Conservation (phyloP, 2,797 vertebrate species). For the Sandelia bainsii region DNA sequence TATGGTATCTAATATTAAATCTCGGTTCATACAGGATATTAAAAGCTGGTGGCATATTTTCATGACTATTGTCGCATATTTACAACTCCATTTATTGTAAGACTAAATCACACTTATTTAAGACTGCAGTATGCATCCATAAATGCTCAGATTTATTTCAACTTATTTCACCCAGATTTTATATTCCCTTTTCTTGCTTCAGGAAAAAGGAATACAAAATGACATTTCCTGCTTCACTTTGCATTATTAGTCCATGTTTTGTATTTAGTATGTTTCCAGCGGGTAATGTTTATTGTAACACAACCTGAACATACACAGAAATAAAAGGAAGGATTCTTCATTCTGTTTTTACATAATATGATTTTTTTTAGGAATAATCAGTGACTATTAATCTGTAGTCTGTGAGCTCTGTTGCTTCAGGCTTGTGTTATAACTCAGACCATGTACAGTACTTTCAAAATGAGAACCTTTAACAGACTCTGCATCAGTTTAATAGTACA, state of each 20-base stretch:
- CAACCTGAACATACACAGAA: not conserved
- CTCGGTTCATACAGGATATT: constrained; percentile 14
- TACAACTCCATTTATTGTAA: not conserved
- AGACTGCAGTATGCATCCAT: not conserved
- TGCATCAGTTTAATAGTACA: constrained; percentile 11
- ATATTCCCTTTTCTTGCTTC: not conserved
- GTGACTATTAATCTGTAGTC: not conserved
- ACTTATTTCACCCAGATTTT: not conserved
- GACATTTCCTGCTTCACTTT: not conserved
- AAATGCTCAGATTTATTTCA: not conserved
- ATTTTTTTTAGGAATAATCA: not conserved
- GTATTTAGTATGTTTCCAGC: not conserved
- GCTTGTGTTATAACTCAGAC: constrained; percentile 8
- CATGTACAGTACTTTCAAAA: not conserved
- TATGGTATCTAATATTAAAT: constrained; percentile 18
- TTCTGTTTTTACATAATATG: not conserved
- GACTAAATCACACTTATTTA: not conserved
- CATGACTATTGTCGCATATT: constrained; percentile 15
- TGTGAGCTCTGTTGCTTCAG: constrained; percentile 6
- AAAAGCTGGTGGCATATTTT: constrained; percentile 13
- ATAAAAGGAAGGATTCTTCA: not conserved
- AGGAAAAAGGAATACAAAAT: not conserved
- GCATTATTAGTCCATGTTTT: not conserved
- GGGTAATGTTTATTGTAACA: not conserved
- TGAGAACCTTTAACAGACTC: not conserved